phyloP scores from a whole-genome alignment of 1,140 invertebrate species.

The Lineus longissimus region DNA sequence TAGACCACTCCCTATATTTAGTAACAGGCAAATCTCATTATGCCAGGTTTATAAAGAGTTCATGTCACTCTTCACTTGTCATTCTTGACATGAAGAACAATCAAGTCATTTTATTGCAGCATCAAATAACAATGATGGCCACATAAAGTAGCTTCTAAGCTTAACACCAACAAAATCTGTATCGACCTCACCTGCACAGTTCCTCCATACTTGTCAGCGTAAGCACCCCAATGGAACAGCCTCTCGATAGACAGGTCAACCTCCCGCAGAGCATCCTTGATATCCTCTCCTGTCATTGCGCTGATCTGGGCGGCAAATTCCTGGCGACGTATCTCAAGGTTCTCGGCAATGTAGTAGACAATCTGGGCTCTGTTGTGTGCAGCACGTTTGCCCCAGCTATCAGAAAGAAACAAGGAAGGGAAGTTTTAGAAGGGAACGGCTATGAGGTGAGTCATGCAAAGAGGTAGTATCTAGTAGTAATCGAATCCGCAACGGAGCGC shows the following conservation, averaged over 20 bases:
- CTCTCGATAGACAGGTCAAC: constrained; percentile 50
- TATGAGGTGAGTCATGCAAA: too few relatives aligned
- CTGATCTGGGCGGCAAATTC: constrained; percentile 45
- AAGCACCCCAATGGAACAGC: constrained; percentile 56
- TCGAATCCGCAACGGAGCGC: too few relatives aligned
- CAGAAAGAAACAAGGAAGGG: background rate
- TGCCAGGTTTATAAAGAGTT: too few relatives aligned
- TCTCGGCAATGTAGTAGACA: constrained; percentile 57
- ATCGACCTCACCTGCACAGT: constrained; percentile 49
- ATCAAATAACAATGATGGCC: too few relatives aligned
- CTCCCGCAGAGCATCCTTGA: constrained; percentile 42
- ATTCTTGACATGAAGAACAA: too few relatives aligned
- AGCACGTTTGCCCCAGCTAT: constrained; percentile 55
- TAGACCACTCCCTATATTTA: background rate
- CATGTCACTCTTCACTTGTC: too few relatives aligned
- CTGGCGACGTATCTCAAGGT: constrained; percentile 47
- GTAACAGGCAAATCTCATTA: too few relatives aligned
- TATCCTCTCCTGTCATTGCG: constrained; percentile 36
- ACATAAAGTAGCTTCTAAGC: too few relatives aligned
- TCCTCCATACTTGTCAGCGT: constrained; percentile 56
- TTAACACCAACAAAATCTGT: too few relatives aligned
- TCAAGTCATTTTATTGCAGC: too few relatives aligned
- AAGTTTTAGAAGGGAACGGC: background rate
- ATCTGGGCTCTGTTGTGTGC: constrained; percentile 58
- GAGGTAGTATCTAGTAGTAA: too few relatives aligned